Conservation (phyloP, 2,888 invertebrate species). For the Phragmatobia fuliginosa region DNA sequence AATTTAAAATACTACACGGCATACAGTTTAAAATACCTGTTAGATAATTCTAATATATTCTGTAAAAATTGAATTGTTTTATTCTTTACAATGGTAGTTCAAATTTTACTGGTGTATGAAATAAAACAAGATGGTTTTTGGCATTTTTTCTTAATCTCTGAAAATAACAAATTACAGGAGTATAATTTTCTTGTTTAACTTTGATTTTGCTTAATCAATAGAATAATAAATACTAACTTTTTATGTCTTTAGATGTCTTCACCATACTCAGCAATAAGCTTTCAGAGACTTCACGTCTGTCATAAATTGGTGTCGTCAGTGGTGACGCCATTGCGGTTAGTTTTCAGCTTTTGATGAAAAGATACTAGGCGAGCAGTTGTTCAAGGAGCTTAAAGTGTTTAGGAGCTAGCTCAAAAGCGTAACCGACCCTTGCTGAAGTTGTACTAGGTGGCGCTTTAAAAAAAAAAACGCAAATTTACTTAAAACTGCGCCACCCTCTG, state of each 20-base stretch:
- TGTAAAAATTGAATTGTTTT: background rate
- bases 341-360: background rate
- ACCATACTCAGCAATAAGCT: background rate
- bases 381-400: background rate
- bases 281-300: background rate
- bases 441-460: slow-evolving; percentile 8
- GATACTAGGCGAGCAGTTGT: background rate
- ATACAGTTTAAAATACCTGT: background rate
- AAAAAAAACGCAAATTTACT: background rate
- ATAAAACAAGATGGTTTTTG: background rate
- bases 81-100: background rate
- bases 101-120: background rate
- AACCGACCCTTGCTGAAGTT: background rate
- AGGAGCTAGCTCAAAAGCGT: background rate
- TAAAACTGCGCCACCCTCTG: background rate
- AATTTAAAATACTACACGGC: no score
- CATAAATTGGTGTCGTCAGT: background rate
- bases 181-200: background rate
- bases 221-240: no score
- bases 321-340: background rate
- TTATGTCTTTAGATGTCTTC: background rate
- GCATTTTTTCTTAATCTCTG: no score
- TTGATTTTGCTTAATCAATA: no score
- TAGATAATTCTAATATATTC: background rate
- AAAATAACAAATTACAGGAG: background rate